Evolutionary conservation across 2,797 vertebrate genomes (phyloP).

Genomic region (Lycodopsis pacificus): DNA sequence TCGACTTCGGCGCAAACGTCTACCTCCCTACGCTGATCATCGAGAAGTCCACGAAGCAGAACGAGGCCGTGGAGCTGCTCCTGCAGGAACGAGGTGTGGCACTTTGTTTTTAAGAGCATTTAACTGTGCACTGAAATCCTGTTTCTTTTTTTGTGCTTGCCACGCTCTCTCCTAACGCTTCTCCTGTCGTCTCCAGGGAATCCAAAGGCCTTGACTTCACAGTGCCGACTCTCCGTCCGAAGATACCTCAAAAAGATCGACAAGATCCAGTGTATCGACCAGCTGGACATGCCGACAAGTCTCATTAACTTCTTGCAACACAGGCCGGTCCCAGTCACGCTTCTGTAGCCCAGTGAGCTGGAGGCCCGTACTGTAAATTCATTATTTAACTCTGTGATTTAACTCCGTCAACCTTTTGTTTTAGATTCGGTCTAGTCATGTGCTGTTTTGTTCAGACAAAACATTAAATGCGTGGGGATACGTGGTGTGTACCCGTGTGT

Average conservation of each 20-base stretch:
- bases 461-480: slow-evolving; percentile 53
- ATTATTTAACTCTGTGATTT: slow-evolving; percentile 10
- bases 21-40: slow-evolving; percentile 87
- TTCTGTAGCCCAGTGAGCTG: slow-evolving; percentile 39
- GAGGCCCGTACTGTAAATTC: rapidly evolving
- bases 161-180: background rate
- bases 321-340: slow-evolving; percentile 57
- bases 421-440: slow-evolving; percentile 16
- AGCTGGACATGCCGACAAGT: slow-evolving; percentile 87
- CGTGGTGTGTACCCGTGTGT: background rate
- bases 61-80: slow-evolving; percentile 89
- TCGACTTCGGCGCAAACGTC: slow-evolving; percentile 95
- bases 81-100: slow-evolving; percentile 88
- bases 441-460: slow-evolving; percentile 19
- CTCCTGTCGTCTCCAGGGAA: slow-evolving; percentile 72
- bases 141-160: too few relatives aligned
- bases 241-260: slow-evolving; percentile 82
- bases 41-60: slow-evolving; percentile 80
- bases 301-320: slow-evolving; percentile 88
- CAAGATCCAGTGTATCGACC: slow-evolving; percentile 72
- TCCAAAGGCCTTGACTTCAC: slow-evolving; percentile 89
- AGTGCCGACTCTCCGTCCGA: slow-evolving; percentile 86
- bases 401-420: slow-evolving; percentile 3
- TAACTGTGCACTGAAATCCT: too few relatives aligned
- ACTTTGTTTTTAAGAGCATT: too few relatives aligned